phyloP scores from a whole-genome alignment of 2,113 vertebrate species.

The Dasypus novemcinctus region DNA sequence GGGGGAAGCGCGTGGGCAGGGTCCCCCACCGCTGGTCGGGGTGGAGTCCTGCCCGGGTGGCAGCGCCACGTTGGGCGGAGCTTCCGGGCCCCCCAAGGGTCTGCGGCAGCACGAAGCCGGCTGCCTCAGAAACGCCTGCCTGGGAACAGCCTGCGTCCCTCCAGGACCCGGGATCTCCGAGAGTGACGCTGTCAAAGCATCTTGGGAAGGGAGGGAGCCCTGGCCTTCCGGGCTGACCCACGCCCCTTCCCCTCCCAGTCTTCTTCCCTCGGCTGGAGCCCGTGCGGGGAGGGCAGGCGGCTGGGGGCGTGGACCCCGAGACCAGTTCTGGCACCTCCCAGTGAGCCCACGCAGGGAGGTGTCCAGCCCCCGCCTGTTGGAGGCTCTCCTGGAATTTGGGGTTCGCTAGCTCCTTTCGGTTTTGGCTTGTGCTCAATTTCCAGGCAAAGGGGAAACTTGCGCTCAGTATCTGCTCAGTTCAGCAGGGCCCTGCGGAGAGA shows the following conservation, averaged over 20 bases:
- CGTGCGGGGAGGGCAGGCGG: too few species aligned
- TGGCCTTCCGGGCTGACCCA: too few species aligned
- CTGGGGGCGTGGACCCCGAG: background rate
- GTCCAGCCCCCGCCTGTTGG: too few species aligned
- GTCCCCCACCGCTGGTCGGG: background rate
- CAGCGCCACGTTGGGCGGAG: background rate
- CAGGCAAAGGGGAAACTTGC: background rate
- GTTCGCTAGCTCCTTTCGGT: accelerated
- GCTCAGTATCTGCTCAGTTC: background rate
- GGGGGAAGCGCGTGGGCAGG: background rate
- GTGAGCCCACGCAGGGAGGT: background rate
- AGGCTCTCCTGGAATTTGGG: background rate
- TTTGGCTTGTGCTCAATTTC: background rate
- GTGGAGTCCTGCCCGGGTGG: background rate
- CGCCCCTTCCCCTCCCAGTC: background rate
- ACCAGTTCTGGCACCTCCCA: background rate
- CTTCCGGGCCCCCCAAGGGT: background rate
- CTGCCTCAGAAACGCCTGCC: background rate
- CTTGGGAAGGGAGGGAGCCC: background rate
- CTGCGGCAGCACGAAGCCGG: background rate
- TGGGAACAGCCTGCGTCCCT: accelerated
- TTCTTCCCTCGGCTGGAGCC: too few species aligned
- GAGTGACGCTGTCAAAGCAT: background rate
- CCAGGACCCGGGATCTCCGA: too few species aligned
- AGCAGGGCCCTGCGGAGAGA: accelerated